Conservation (phyloP, 2,888 invertebrate species). For the Aphodius sticticus region DNA sequence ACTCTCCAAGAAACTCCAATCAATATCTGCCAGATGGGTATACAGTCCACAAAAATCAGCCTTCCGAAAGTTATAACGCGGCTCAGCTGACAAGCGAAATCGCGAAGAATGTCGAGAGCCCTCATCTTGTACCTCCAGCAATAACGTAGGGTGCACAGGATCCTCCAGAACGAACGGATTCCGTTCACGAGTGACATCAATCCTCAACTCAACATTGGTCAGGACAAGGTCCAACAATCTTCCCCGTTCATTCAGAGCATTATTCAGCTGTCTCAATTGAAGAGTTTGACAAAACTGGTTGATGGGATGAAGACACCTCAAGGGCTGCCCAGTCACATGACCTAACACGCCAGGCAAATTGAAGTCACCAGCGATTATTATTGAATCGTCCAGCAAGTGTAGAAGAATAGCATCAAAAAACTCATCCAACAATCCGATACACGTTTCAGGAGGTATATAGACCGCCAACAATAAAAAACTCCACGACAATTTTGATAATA, state of each 20-base stretch:
- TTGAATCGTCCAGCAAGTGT: too few relatives aligned
- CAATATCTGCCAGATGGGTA: too few relatives aligned
- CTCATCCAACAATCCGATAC: too few relatives aligned
- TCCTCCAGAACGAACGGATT: constrained; percentile 12
- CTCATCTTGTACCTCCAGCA: not conserved
- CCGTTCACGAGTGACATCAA: constrained; percentile 8
- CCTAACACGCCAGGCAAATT: too few relatives aligned
- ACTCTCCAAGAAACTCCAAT: too few relatives aligned
- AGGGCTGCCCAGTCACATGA: too few relatives aligned
- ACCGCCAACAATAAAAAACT: too few relatives aligned
- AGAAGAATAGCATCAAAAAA: too few relatives aligned
- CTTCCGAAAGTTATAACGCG: constrained; percentile 8
- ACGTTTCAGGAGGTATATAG: too few relatives aligned
- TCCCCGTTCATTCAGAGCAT: not conserved
- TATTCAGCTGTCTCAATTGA: constrained; percentile 11
- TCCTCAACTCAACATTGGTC: not conserved
- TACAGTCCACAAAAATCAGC: not conserved
- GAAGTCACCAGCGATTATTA: too few relatives aligned
- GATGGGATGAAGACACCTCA: too few relatives aligned
- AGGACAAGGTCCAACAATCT: constrained; percentile 12
- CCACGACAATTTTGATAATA: too few relatives aligned
- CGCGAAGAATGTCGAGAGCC: not conserved
- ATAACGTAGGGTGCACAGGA: not conserved
- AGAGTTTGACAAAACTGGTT: constrained; percentile 5
- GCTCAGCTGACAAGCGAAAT: not conserved